Evolutionary conservation across 2,888 invertebrate species (phyloP).

Genomic region (Tinea pellionella): DNA sequence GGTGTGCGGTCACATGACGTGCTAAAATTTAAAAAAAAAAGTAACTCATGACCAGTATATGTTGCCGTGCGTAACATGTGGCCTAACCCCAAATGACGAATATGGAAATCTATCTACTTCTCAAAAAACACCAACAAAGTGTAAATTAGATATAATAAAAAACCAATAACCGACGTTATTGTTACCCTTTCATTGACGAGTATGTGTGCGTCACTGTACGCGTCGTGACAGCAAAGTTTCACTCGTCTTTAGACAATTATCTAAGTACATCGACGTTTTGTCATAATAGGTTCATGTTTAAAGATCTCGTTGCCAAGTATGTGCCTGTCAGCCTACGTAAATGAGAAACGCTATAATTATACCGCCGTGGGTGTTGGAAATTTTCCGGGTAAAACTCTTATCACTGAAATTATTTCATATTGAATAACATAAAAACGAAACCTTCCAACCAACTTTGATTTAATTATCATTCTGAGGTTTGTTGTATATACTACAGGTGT

Average conservation of each 20-base stretch:
- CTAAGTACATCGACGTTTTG: not conserved
- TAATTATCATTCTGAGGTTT: too few species aligned
- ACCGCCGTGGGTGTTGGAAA: constrained; percentile 1
- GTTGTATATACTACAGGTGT: too few species aligned
- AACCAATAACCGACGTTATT: too few species aligned
- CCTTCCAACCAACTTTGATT: too few species aligned
- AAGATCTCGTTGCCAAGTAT: constrained; percentile 1
- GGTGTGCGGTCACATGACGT: too few species aligned
- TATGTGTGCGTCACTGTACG: not conserved
- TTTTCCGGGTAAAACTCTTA: not conserved
- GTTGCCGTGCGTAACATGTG: too few species aligned
- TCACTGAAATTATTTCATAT: not conserved
- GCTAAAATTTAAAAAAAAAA: too few species aligned
- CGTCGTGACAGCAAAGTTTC: not conserved
- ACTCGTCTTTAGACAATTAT: not conserved
- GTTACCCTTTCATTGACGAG: constrained; percentile 13
- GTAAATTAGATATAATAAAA: not conserved
- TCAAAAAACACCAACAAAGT: not conserved
- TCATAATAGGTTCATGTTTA: not conserved
- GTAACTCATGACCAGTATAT: too few species aligned
- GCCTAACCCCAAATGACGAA: too few species aligned
- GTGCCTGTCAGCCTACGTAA: not conserved
- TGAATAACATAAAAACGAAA: too few species aligned
- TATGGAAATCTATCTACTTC: too few species aligned
- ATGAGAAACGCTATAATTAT: not conserved